phyloP scores from a whole-genome alignment of 2,113 vertebrate species.

The Malaclemys terrapin region DNA sequence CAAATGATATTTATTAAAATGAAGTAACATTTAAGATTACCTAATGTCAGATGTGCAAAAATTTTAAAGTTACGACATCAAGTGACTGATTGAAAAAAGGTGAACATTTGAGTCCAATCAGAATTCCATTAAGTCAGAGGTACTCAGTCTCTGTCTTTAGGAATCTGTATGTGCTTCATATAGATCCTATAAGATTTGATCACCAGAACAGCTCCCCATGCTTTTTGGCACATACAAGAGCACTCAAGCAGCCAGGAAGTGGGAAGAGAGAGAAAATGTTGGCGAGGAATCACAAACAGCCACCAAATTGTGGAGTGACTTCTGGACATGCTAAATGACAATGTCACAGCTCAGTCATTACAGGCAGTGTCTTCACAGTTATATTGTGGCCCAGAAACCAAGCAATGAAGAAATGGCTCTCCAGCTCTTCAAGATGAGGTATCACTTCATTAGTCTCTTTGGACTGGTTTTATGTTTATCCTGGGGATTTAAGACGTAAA shows the following conservation, averaged over 20 bases:
- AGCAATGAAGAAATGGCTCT: background rate
- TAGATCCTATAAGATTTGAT: fast-evolving
- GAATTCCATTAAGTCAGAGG: background rate
- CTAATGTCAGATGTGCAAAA: background rate
- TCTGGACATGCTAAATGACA: background rate
- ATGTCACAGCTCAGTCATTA: background rate
- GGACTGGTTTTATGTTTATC: background rate
- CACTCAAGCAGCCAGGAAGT: background rate
- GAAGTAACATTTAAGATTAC: background rate
- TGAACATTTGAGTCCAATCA: background rate
- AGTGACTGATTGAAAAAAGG: background rate
- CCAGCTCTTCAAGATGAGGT: background rate
- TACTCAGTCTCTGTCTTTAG: background rate
- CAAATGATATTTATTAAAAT: background rate
- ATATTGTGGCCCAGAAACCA: background rate
- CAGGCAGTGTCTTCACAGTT: background rate
- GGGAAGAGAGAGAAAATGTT: background rate
- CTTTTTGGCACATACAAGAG: background rate
- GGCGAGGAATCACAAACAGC: background rate
- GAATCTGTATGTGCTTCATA: fast-evolving
- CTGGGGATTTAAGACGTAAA: background rate
- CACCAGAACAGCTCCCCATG: background rate
- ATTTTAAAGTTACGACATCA: slow-evolving; percentile 8
- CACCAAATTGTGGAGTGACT: background rate
- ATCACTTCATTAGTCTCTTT: background rate